Evolutionary conservation across 2,113 vertebrate species (phyloP).

Genomic region (Sciurus niger): DNA sequence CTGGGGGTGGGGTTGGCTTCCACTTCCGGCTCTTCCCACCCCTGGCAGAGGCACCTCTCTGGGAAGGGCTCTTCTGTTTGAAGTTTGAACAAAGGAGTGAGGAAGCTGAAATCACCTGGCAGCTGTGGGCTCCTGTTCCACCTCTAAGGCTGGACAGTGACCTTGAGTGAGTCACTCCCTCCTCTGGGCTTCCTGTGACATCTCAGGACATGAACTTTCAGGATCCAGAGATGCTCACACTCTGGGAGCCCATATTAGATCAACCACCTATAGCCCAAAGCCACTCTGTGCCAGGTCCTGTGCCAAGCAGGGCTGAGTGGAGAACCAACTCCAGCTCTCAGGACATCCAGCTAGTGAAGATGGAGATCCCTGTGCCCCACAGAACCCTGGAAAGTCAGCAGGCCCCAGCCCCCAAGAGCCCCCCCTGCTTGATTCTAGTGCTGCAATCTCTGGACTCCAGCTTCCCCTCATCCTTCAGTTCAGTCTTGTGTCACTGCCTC

Average conservation of each 20-base stretch:
- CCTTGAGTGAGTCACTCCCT: conserved; percentile 42
- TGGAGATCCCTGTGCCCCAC: background rate
- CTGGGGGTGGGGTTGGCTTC: background rate
- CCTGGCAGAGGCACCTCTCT: background rate
- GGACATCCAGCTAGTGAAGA: background rate
- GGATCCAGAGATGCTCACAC: background rate
- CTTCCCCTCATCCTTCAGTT: background rate
- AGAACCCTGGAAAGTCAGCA: background rate
- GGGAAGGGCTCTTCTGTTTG: conserved; percentile 44
- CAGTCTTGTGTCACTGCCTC: background rate
- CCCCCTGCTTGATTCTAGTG: background rate
- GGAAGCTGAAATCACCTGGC: conserved; percentile 29
- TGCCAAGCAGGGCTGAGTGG: background rate
- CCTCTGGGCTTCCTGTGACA: conserved; percentile 4
- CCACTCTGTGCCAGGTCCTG: background rate
- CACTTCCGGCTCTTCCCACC: background rate
- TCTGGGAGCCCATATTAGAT: background rate
- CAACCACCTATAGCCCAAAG: background rate
- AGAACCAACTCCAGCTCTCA: background rate
- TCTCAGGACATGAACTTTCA: conserved; percentile 18
- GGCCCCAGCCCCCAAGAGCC: background rate
- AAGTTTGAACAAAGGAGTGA: conserved; percentile 64
- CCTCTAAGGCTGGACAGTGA: background rate
- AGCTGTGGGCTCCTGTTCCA: conserved; percentile 29
- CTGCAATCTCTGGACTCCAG: background rate